Conservation (phyloP, 2,888 invertebrate genomes). For the Imbricaverruca yamaguchii region DNA sequence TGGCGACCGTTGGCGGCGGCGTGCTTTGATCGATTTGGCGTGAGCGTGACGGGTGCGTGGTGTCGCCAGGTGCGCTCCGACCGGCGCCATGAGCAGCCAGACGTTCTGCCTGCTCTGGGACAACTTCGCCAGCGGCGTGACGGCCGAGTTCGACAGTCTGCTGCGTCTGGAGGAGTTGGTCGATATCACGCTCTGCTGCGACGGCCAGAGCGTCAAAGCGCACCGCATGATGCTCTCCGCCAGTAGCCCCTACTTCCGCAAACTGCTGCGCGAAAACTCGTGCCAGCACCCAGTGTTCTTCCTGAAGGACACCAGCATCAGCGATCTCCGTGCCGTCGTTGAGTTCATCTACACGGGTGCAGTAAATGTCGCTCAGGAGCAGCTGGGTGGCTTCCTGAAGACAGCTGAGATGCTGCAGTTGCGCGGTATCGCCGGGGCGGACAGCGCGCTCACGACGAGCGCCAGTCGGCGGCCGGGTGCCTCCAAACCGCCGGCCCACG, state of each 20-base stretch:
- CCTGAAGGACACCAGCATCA: constrained; percentile 28
- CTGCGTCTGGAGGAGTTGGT: not conserved
- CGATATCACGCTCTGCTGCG: constrained; percentile 33
- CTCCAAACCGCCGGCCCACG: too few relatives aligned
- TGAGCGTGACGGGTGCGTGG: too few relatives aligned
- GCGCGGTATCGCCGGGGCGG: too few relatives aligned
- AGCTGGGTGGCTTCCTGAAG: constrained; percentile 27
- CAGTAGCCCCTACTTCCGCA: constrained; percentile 32
- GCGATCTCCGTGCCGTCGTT: constrained; percentile 30
- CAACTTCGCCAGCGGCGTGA: not conserved
- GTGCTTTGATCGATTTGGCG: too few relatives aligned
- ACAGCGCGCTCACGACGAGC: too few relatives aligned
- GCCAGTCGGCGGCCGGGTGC: too few relatives aligned
- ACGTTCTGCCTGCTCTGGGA: not conserved
- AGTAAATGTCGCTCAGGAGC: constrained; percentile 29
- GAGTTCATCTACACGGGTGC: constrained; percentile 33
- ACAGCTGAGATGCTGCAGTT: constrained; percentile 31
- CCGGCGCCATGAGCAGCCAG: too few relatives aligned
- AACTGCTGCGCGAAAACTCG: constrained; percentile 33
- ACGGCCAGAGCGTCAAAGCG: constrained; percentile 31
- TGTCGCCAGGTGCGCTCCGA: too few relatives aligned
- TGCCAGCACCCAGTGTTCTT: constrained; percentile 33
- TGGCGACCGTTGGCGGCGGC: too few relatives aligned
- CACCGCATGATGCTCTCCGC: constrained; percentile 33
- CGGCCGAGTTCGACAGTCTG: not conserved